Base-by-base conservation (phyloP, 2,888 invertebrate genomes). In the Taphrorychus bicolor region DNA sequence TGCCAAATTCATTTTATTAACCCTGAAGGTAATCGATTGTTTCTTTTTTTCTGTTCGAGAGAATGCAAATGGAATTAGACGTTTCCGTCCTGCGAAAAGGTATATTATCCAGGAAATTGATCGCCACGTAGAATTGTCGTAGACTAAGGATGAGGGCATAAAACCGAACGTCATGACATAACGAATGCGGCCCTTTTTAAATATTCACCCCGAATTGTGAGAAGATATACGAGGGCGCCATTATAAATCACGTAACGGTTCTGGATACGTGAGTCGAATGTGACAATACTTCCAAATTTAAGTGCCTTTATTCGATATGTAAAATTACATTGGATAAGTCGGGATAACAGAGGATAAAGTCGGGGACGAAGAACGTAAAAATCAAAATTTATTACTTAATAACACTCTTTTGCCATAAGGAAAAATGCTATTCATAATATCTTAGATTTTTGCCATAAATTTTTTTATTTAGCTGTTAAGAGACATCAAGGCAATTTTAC, bases 201-300 rank as follows among this genome's bases (percentile, higher is more conserved):
- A 76, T 75, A 78, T 78, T 75, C 78, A 78, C 78, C 76, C 76
- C 74, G 67, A 71, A 70, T 64, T 68, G 69, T 70, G 70, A 14
- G 51, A 70, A 71, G 71, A 75, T 75, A 72, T 75, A 76, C 69
- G 73, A 61, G 70, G 71, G 66, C 64, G 71, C 74, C 68, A 74
- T 76, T 76, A 79, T 79, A 79, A 79, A 79, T 79, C 79, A 79
- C 76, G 75, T 77, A 77, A 78, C 77, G 63, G 76, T 76, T 76
- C 74, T 72, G 69, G 73, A 76, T 74, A 74, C 78, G 76, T 78
- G 78, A 78, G 77, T 75, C 73, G 77, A 77, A 77, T 78, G 76
- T 77, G 76, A 76, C 77, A 74, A 73, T 75, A 76, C 75, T 72
- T 72, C 74, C 72, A 72, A 77, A 72, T 71, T 68, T 59, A 69